phyloP scores from a whole-genome alignment of 2,113 vertebrate species.

The Carollia perspicillata region DNA sequence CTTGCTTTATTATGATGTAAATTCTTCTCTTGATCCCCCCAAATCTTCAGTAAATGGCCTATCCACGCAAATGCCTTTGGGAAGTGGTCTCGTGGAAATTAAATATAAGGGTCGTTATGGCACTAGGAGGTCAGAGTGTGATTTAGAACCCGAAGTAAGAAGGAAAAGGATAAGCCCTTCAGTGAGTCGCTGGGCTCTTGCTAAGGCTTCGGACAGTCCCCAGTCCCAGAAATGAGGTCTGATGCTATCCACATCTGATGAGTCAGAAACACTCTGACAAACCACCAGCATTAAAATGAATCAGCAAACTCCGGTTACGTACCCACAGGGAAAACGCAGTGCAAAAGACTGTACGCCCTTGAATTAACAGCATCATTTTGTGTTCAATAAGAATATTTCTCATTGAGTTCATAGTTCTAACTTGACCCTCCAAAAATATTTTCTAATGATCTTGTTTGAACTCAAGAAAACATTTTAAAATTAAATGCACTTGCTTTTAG shows the following conservation, averaged over 20 bases:
- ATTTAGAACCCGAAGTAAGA: background rate
- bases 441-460: background rate
- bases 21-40: background rate
- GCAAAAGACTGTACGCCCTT: background rate
- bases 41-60: background rate
- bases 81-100: background rate
- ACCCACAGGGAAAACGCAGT: background rate
- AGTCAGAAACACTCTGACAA: background rate
- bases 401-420: background rate
- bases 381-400: constrained; percentile 7
- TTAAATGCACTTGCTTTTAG: constrained; percentile 26
- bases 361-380: background rate
- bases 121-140: background rate
- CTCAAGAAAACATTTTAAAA: constrained; percentile 34
- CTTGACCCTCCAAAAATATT: constrained; percentile 7
- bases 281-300: background rate
- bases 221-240: background rate
- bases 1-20: background rate
- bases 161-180: background rate
- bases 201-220: background rate
- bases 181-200: background rate
- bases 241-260: background rate
- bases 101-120: background rate
- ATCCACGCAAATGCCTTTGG: background rate
- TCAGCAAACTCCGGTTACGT: background rate